Evolutionary conservation across 2,888 invertebrate species (phyloP).

Genomic region (Rhagium mordax): DNA sequence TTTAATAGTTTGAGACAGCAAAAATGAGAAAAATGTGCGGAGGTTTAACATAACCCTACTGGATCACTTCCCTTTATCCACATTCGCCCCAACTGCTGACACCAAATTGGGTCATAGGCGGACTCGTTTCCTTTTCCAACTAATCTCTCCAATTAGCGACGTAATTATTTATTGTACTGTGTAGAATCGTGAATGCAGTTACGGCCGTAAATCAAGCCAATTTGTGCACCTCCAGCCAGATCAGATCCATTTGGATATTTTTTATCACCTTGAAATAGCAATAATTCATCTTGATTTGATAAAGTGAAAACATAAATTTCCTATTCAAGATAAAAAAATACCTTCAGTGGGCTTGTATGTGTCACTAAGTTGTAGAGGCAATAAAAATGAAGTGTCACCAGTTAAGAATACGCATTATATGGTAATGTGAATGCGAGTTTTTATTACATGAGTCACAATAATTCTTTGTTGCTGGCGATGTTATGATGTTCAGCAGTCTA

Average conservation of each 20-base stretch:
- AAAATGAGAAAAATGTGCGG: too few relatives aligned
- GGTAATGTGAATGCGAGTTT: slow-evolving; percentile 25
- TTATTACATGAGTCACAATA: slow-evolving; percentile 24
- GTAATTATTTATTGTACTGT: neutral
- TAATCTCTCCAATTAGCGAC: neutral
- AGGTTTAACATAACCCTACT: too few relatives aligned
- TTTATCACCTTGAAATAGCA: neutral
- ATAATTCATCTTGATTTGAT: neutral
- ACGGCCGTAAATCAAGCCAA: neutral
- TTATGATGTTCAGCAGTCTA: slow-evolving; percentile 16
- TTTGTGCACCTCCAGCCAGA: neutral
- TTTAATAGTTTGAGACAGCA: too few relatives aligned
- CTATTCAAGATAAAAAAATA: slow-evolving; percentile 14
- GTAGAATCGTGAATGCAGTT: neutral
- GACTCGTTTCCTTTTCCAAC: neutral
- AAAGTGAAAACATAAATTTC: slow-evolving; percentile 15
- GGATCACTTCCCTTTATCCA: neutral
- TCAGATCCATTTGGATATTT: neutral
- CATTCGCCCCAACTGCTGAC: neutral
- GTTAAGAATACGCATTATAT: slow-evolving; percentile 25
- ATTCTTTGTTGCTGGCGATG: slow-evolving; percentile 12
- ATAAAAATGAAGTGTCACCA: slow-evolving; percentile 25
- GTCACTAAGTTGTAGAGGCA: slow-evolving; percentile 11
- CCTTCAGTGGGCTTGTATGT: slow-evolving; percentile 12
- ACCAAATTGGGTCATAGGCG: neutral